Evolutionary conservation across 2,797 vertebrate species (phyloP).

Genomic region (Capromys pilorides): DNA sequence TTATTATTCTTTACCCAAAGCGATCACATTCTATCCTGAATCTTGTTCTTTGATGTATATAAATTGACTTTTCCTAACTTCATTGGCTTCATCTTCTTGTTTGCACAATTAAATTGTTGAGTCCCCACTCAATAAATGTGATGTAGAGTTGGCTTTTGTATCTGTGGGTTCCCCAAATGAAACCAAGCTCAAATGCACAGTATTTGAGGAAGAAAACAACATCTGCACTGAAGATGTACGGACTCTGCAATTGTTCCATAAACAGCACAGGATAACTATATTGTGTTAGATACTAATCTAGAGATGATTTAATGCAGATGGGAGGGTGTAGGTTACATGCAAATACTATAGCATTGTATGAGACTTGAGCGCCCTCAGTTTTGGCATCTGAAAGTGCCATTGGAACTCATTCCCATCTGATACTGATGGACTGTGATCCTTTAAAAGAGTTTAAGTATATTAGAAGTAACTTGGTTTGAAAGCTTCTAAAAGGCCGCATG

Average conservation of each 20-base stretch:
- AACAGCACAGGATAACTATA: neutral
- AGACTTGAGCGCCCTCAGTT: neutral
- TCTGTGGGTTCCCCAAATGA: neutral
- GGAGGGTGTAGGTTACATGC: neutral
- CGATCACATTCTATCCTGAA: neutral
- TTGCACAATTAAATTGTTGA: neutral
- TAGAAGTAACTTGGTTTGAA: neutral
- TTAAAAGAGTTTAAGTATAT: conserved; percentile 15
- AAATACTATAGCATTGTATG: neutral
- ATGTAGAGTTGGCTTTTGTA: neutral
- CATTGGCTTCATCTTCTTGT: too few relatives aligned
- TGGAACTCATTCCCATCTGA: neutral
- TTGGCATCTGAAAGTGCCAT: neutral
- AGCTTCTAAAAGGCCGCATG: neutral
- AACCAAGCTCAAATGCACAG: neutral
- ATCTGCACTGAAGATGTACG: neutral
- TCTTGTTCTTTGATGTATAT: neutral
- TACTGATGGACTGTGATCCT: neutral
- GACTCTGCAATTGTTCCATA: neutral
- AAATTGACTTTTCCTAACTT: neutral
- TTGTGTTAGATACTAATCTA: neutral
- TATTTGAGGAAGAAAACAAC: neutral
- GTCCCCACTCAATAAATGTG: neutral
- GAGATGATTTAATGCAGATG: neutral
- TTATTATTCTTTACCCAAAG: neutral